Evolutionary conservation across 2,797 vertebrate species (phyloP), one percentile per base, ranked within the genome.

Genomic region (Philypnodon macrostomus): DNA sequence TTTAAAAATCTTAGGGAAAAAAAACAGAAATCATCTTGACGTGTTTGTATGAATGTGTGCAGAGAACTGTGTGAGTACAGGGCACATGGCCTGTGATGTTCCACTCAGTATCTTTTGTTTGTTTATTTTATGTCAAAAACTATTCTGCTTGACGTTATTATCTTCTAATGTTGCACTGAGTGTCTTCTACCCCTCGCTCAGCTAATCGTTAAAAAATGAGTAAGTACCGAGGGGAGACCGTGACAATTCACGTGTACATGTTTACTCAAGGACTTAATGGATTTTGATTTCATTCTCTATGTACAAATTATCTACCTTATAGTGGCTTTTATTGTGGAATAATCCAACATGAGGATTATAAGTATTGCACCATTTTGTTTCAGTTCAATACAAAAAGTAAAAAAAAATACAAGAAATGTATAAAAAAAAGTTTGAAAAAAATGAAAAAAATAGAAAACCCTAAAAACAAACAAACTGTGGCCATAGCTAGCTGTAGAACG

Each of bases 261-360:
- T 98, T 98, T 98, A 98, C 95, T 97, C 93, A 96, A 97, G 94
- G 95, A 98, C 92, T 93, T 88, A 81, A 90, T 88, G 85, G 71
- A 85, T 87, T 81, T 88, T 89, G 69, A 90, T 88, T 90, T 92
- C 71, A 68, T 88, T 84, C 75, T 77, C 78, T 85, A 93, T 94
- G 93, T 93, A 92, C 90, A 90, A 90, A 90, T 92, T 90, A 92
- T 93, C 92, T 95, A 94, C 94, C 93, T 95, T 95, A 89, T 92
- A 93, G 91, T 94, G 85, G 92, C 93, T 96, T 93, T 93, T 91
- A 87, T 93, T 87, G 92, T 93, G 91, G 89, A 93, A 88, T 93
- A 91, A 93, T 92, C 91, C 91, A 85, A 70, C 83, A 85, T 80
- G 78, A 82, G 87, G 89, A 87, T 91, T 90, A 89, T 92, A 89